Evolutionary conservation across 2,113 vertebrate species (phyloP), one percentile per base, ranked within the genome.

Genomic region (Anser cygnoides): DNA sequence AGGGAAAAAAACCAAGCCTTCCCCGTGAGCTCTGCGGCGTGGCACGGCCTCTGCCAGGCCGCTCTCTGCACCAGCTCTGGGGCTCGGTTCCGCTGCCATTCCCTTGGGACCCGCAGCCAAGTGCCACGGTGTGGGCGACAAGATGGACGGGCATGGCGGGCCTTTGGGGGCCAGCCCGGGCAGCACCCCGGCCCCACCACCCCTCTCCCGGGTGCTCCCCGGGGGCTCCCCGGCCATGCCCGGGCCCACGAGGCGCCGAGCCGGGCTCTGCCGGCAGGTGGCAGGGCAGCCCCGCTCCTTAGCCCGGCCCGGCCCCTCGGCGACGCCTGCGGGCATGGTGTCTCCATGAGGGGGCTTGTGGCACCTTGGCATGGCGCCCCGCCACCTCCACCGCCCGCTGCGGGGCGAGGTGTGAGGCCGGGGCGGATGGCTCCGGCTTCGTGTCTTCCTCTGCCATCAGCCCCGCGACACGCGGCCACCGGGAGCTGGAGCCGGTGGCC

Each of bases 271-370:
- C 95, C 96, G 89, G 96, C 92, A 97, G 96, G 95, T 94, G 96
- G 95, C 96, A 94, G 96, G 89, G 87, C 89, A 91, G 93, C 62
- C 61, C 93, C 88, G 80, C 92, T 10, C 54, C 94, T 73, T 92
- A 39, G 19, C 77, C 7, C 41, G 28, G 3, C 37, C 29, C 83
- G 16, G 31, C 76, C 61, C 55, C 57, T 41, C 54, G 44, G 52
- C 17, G 39, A 17, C 26, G 16, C 49, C 62, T 28, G 62, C 26
- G 26, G 39, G 35, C 61, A 26, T 35, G 61, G 35, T 15, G 61
- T 39, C 18, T 4, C 62, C 26, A 10, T 19, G 62, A 26, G 11
- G 39, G 25, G 62, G 49, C 49, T 20, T 11, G 62, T 29, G 62
- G 62, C 41, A 25, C 15, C 25, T 22, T 23, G 16, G 16, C 16